phyloP scores from a whole-genome alignment of 2,888 invertebrate genomes.

The Hetaerina titia region DNA sequence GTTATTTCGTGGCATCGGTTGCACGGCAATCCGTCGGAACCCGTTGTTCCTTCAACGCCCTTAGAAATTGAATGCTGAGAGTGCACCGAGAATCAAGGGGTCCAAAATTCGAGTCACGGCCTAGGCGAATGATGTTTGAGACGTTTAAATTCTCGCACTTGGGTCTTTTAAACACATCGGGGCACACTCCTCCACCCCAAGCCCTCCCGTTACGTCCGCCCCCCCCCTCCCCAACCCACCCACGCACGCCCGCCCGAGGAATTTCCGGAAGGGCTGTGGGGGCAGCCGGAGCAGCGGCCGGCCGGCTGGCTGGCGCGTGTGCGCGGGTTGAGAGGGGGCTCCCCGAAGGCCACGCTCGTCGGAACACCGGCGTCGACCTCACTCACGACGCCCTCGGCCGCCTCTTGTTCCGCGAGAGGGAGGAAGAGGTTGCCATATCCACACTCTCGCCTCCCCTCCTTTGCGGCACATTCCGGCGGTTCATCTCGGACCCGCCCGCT shows the following conservation, averaged over 20 bases:
- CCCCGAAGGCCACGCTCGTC: slow-evolving; percentile 23
- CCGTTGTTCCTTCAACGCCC: no score
- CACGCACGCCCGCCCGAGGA: slow-evolving; percentile 4
- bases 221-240: neutral
- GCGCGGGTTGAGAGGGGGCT: neutral
- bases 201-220: neutral
- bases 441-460: neutral
- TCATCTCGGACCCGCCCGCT: neutral
- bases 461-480: no score
- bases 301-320: no score
- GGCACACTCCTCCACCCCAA: no score
- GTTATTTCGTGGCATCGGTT: no score
- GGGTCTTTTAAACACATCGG: no score
- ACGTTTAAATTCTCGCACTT: no score
- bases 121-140: no score
- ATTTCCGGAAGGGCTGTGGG: neutral
- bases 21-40: no score
- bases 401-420: slow-evolving; percentile 1
- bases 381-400: neutral
- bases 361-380: slow-evolving; percentile 12
- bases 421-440: slow-evolving; percentile 34
- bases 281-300: neutral
- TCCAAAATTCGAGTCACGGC: no score
- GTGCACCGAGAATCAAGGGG: no score
- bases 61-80: no score